Percentiles rank a stretch among this genome's conserved stretches.
Evolutionary conservation across 1,140 invertebrate genomes (phyloP).

Genomic region (Hyles euphorbiae): DNA sequence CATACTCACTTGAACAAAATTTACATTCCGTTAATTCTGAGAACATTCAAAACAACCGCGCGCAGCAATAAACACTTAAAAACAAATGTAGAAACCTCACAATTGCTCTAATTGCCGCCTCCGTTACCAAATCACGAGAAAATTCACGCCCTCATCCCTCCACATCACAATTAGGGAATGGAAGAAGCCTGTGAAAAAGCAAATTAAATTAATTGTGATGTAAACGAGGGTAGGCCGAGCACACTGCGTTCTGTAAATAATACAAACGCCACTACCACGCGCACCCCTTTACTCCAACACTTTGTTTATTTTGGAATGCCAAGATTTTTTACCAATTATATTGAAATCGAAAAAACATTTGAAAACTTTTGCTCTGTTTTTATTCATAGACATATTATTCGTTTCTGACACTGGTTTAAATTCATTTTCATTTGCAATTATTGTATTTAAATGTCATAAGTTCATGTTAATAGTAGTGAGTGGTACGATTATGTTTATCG

Average conservation of each 20-base stretch:
- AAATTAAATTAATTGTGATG: slow-evolving; percentile 71
- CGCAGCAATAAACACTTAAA: slow-evolving; percentile 56
- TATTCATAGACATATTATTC: too few species aligned
- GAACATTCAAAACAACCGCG: slow-evolving; percentile 42
- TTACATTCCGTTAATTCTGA: slow-evolving; percentile 29
- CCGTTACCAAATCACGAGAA: slow-evolving; percentile 66
- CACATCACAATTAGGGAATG: slow-evolving; percentile 59
- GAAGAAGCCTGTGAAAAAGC: slow-evolving; percentile 68
- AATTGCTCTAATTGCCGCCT: slow-evolving; percentile 62
- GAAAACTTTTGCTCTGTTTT: too few species aligned
- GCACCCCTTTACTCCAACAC: background rate
- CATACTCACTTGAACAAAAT: slow-evolving; percentile 18
- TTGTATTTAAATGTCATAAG: background rate
- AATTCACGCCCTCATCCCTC: slow-evolving; percentile 61
- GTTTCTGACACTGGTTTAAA: too few species aligned
- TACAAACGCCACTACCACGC: slow-evolving; percentile 24
- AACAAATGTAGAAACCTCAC: slow-evolving; percentile 63
- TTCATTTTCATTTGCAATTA: background rate
- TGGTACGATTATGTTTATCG: slow-evolving; percentile 37
- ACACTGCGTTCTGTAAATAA: slow-evolving; percentile 47
- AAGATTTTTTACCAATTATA: background rate
- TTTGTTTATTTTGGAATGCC: background rate
- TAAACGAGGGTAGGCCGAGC: slow-evolving; percentile 57
- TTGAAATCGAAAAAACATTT: background rate
- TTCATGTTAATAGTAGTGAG: slow-evolving; percentile 25